phyloP scores from a whole-genome alignment of 2,797 vertebrate species.

The Poeciliopsis presidionis region DNA sequence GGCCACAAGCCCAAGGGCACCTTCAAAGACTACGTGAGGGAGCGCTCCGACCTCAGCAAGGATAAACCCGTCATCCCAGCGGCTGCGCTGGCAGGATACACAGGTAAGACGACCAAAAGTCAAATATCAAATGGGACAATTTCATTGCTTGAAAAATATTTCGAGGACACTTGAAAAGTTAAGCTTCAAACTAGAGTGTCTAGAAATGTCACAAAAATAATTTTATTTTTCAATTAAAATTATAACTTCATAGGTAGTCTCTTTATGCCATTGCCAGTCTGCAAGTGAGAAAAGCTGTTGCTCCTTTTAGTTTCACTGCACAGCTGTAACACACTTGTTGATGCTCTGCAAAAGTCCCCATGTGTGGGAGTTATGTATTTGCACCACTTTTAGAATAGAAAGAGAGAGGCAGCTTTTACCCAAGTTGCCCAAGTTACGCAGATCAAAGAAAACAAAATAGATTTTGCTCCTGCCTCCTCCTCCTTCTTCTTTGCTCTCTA shows the following conservation, averaged over 20 bases:
- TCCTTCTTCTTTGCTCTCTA: constrained; percentile 18
- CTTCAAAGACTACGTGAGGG: constrained; percentile 99
- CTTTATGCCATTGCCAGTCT: background rate
- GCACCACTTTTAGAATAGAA: constrained; percentile 47
- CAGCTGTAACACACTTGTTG: constrained; percentile 48
- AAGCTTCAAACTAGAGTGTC: background rate
- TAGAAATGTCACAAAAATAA: background rate
- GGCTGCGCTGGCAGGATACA: constrained; percentile 96
- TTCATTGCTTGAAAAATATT: background rate
- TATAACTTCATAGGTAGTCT: background rate
- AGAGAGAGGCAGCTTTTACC: constrained; percentile 36
- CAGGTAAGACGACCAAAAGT: constrained; percentile 82
- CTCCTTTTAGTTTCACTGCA: constrained; percentile 3
- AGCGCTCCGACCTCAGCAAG: constrained; percentile 98
- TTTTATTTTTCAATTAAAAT: background rate
- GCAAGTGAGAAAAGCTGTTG: background rate
- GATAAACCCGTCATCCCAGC: constrained; percentile 99
- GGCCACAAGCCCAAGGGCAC: constrained; percentile 98
- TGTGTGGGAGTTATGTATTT: constrained; percentile 34
- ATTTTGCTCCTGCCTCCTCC: constrained; percentile 25
- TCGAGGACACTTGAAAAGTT: background rate
- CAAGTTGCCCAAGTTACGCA: constrained; percentile 39
- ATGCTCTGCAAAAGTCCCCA: constrained; percentile 50
- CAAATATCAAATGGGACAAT: background rate
- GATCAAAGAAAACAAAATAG: constrained; percentile 62